Conservation (phyloP, 2,888 invertebrate species). For the Sarcophaga caerulescens region DNA sequence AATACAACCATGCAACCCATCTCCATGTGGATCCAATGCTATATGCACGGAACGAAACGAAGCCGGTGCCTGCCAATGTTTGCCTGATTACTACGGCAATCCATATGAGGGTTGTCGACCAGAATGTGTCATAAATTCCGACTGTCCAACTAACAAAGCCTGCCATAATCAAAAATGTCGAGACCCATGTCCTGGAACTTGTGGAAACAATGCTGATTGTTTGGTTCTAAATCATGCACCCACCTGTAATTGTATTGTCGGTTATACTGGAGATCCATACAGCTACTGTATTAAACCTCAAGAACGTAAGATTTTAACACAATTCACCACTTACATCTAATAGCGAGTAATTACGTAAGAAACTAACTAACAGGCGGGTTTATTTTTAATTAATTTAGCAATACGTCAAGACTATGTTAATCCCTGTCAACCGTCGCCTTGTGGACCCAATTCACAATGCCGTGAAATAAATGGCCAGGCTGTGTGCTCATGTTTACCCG, state of each 20-base stretch:
- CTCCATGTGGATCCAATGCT: slow-evolving; percentile 88
- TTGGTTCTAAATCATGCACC: slow-evolving; percentile 87
- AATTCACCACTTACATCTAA: not conserved
- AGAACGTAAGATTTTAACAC: slow-evolving; percentile 77
- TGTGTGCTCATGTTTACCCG: slow-evolving; percentile 87
- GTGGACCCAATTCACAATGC: slow-evolving; percentile 90
- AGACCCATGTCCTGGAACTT: slow-evolving; percentile 89
- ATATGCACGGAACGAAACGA: slow-evolving; percentile 86
- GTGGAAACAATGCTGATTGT: slow-evolving; percentile 88
- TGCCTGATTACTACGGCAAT: slow-evolving; percentile 87
- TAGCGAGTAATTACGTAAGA: slow-evolving; percentile 54
- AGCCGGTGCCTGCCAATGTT: slow-evolving; percentile 87
- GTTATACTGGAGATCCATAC: slow-evolving; percentile 85
- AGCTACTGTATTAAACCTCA: slow-evolving; percentile 82
- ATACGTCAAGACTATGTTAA: slow-evolving; percentile 81
- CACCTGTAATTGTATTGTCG: slow-evolving; percentile 85
- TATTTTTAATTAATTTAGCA: slow-evolving; percentile 79
- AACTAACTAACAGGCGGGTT: slow-evolving; percentile 73
- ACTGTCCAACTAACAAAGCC: slow-evolving; percentile 87
- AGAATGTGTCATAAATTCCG: slow-evolving; percentile 87
- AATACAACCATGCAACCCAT: slow-evolving; percentile 85
- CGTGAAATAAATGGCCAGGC: slow-evolving; percentile 85
- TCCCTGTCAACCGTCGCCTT: slow-evolving; percentile 84
- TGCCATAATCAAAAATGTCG: slow-evolving; percentile 88
- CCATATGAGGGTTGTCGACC: slow-evolving; percentile 90